Evolutionary conservation across 2,888 invertebrate genomes (phyloP).

Genomic region (Biston stratarius): DNA sequence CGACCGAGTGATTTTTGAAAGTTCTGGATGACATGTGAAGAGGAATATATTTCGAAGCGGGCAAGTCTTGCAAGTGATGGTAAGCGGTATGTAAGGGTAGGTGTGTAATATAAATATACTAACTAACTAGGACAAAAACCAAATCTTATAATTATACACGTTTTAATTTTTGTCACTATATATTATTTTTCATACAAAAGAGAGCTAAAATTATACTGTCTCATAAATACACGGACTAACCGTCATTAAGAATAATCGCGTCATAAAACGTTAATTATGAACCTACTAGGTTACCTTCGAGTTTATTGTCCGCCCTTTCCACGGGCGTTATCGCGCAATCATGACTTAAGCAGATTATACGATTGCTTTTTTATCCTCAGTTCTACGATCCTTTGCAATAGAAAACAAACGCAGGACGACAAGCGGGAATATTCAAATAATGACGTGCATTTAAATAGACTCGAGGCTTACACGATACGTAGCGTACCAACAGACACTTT

Average conservation of each 20-base stretch:
- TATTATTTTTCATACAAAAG: background rate
- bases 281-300: slow-evolving; percentile 4
- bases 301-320: slow-evolving; percentile 7
- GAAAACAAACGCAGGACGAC: too few relatives aligned
- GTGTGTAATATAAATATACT: too few relatives aligned
- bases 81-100: background rate
- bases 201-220: background rate
- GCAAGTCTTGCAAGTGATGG: background rate
- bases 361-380: background rate
- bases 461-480: too few relatives aligned
- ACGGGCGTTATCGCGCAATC: background rate
- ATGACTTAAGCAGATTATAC: background rate
- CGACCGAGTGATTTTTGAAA: too few relatives aligned
- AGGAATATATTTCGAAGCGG: background rate
- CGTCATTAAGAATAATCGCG: slow-evolving; percentile 14
- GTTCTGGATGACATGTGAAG: too few relatives aligned
- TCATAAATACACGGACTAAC: slow-evolving; percentile 9
- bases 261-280: slow-evolving; percentile 16
- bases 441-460: too few relatives aligned
- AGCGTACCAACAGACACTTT: too few relatives aligned
- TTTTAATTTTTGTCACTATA: too few relatives aligned
- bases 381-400: too few relatives aligned
- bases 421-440: too few relatives aligned
- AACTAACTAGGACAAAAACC: too few relatives aligned
- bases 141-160: too few relatives aligned